A percentile compares a stretch with the other conserved stretches of the same genome.
Evolutionary conservation across 2,113 vertebrate species (phyloP).

Genomic region (Megalops atlanticus): DNA sequence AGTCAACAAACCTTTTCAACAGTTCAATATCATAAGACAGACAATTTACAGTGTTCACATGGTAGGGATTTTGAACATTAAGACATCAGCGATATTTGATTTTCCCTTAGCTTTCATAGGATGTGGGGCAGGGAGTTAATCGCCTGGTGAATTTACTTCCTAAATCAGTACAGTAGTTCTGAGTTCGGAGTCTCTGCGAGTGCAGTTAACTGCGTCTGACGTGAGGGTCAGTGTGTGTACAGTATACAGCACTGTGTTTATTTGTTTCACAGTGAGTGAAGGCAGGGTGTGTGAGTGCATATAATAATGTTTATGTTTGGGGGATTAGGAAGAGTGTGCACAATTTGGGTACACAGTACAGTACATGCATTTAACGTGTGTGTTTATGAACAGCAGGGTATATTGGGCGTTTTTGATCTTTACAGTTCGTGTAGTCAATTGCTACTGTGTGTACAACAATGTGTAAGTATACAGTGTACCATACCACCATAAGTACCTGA

Average conservation of each 20-base stretch:
- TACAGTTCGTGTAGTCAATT: background rate
- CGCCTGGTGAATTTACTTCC: background rate
- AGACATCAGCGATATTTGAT: background rate
- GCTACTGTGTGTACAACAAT: background rate
- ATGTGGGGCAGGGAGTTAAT: background rate
- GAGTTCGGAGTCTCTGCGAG: background rate
- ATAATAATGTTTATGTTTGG: background rate
- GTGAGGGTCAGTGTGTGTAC: background rate
- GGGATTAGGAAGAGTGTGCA: background rate
- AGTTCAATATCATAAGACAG: background rate
- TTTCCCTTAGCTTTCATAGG: background rate
- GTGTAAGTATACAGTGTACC: background rate
- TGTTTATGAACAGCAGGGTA: background rate
- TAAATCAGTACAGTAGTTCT: background rate
- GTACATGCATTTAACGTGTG: background rate
- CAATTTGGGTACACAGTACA: background rate
- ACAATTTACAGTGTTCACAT: background rate
- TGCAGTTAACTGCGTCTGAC: background rate
- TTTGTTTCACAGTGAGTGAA: background rate
- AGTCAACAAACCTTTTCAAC: background rate
- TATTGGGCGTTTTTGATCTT: background rate
- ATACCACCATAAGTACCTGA: background rate
- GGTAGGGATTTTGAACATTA: background rate
- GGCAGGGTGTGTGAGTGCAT: background rate
- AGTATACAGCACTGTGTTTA: background rate